Evolutionary conservation across 2,113 vertebrate genomes (phyloP).

Genomic region (Myiozetetes cayanensis): DNA sequence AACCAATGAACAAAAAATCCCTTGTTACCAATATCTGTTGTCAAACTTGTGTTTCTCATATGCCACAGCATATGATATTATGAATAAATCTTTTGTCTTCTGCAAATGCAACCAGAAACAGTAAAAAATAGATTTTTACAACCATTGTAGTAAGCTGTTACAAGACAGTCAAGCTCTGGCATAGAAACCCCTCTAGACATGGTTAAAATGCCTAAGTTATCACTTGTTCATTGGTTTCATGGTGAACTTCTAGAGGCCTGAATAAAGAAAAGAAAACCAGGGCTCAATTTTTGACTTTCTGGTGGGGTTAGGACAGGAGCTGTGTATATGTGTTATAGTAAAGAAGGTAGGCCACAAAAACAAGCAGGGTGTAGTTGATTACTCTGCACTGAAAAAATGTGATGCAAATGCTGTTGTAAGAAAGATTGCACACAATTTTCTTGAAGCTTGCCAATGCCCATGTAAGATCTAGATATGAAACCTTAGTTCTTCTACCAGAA

Average conservation of each 20-base stretch:
- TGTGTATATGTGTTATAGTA: background rate
- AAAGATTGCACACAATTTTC: background rate
- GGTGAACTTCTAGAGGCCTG: background rate
- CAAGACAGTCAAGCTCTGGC: background rate
- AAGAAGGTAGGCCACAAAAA: background rate
- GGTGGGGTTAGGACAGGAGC: background rate
- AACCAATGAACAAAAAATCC: background rate
- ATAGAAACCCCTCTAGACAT: background rate
- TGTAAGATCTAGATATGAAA: background rate
- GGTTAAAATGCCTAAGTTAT: background rate
- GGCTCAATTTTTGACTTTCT: background rate
- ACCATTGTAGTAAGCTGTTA: background rate
- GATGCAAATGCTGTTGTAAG: background rate
- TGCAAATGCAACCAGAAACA: background rate
- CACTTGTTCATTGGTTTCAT: background rate
- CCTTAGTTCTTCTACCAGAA: background rate
- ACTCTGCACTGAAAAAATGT: background rate
- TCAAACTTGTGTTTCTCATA: constrained; percentile 28
- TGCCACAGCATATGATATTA: background rate
- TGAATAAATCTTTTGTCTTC: constrained; percentile 45
- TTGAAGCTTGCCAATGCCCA: background rate
- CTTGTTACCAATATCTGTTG: constrained; percentile 3
- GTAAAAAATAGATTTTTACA: background rate
- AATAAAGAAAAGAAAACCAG: background rate
- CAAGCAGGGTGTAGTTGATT: background rate